These are phyloP conservation scores for Limonius californicus DNA, from an alignment of 1,140 invertebrate species.

Conservation along the genomic window DNA sequence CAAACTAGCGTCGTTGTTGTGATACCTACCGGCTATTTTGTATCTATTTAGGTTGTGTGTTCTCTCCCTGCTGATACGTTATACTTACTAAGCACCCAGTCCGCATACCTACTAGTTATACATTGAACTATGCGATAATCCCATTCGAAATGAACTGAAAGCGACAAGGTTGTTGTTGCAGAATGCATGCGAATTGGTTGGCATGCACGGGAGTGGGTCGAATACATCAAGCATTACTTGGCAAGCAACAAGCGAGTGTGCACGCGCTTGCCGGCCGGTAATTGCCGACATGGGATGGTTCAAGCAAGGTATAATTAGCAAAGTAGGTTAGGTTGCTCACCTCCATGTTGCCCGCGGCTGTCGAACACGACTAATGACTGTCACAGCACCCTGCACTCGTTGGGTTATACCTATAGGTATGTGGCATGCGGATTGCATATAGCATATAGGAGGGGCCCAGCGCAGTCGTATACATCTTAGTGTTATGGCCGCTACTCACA, in stretches of 20 bases:
- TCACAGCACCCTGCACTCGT: constrained; percentile 46
- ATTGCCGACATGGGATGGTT: constrained; percentile 25
- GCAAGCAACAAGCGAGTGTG: constrained; percentile 19
- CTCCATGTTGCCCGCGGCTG: constrained; percentile 41
- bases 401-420: constrained; percentile 47
- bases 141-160: too few relatives aligned
- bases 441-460: constrained; percentile 52
- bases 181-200: constrained; percentile 18
- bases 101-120: too few relatives aligned
- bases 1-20: too few relatives aligned
- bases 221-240: constrained; percentile 12
- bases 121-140: too few relatives aligned
- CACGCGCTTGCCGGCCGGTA: constrained; percentile 7
- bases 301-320: constrained; percentile 37
- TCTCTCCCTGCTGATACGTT: too few relatives aligned
- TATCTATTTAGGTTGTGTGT: too few relatives aligned
- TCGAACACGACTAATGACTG: constrained; percentile 49
- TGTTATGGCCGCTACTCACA: constrained; percentile 68
- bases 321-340: constrained; percentile 43
- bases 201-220: neutral
- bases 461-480: constrained; percentile 71
- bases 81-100: too few relatives aligned
- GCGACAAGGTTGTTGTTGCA: neutral
- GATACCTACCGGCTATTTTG: too few relatives aligned
- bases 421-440: constrained; percentile 49